Evolutionary conservation across 2,888 invertebrate genomes (phyloP).

Genomic region (Portevinia maculata): DNA sequence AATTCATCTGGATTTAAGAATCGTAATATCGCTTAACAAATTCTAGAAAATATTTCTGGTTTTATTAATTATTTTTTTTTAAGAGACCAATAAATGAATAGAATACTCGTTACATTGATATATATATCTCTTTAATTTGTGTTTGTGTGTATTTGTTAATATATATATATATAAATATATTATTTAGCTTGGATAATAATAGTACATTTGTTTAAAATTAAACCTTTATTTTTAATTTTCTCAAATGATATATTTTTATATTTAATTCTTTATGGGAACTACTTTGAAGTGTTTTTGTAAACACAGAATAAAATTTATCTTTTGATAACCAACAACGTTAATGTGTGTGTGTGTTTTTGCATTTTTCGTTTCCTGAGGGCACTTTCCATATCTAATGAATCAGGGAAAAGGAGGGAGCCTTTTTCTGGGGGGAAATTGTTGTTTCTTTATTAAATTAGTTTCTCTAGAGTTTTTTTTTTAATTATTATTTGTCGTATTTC

Average conservation of each 20-base stretch:
- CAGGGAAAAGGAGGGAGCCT: conserved; percentile 28
- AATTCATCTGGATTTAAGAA: conserved; percentile 33
- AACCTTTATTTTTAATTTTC: conserved; percentile 27
- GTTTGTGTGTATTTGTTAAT: conserved; percentile 36
- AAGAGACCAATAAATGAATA: conserved; percentile 65
- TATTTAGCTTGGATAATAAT: conserved; percentile 63
- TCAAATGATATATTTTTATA: conserved; percentile 30
- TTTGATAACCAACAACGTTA: conserved; percentile 55
- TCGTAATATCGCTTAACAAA: conserved; percentile 41
- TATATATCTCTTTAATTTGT: conserved; percentile 67
- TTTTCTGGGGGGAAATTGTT: conserved; percentile 10
- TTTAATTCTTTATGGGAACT: conserved; percentile 54
- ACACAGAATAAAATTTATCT: conserved; percentile 54
- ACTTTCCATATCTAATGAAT: conserved; percentile 46
- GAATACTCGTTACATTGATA: conserved; percentile 56
- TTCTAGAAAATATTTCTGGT: conserved; percentile 46
- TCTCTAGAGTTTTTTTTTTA: conserved; percentile 47
- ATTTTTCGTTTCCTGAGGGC: conserved; percentile 46
- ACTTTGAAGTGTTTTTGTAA: conserved; percentile 23
- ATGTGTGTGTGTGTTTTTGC: conserved; percentile 10
- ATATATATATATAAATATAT: conserved; percentile 30
- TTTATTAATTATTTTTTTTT: conserved; percentile 20
- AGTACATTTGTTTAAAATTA: conserved; percentile 65
- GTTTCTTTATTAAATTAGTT: conserved; percentile 37
- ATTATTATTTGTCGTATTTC: conserved; percentile 71